Conservation (phyloP, 2,888 invertebrate species). For the Perizoma affinitatum region DNA sequence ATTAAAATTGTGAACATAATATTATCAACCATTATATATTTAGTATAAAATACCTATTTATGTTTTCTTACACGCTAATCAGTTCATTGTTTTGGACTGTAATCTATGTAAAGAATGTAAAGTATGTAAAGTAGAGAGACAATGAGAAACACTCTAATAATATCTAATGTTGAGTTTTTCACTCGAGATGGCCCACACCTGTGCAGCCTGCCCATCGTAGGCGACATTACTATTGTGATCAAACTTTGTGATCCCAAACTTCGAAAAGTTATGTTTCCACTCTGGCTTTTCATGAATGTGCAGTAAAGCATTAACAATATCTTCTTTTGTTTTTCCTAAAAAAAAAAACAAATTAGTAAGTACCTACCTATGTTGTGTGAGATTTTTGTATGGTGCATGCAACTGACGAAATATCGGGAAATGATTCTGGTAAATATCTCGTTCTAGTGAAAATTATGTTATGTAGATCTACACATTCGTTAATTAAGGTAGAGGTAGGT, state of each 20-base stretch:
- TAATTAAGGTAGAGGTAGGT: not conserved
- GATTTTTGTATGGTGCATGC: not conserved
- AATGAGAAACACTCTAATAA: constrained; percentile 76
- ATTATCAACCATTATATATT: constrained; percentile 1
- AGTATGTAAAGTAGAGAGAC: constrained; percentile 70
- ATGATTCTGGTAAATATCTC: too few species aligned
- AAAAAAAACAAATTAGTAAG: constrained; percentile 31
- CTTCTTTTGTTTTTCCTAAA: constrained; percentile 70
- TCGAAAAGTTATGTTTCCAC: constrained; percentile 73
- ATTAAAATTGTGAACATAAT: not conserved
- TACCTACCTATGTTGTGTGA: too few species aligned
- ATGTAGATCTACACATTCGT: too few species aligned
- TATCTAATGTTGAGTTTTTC: constrained; percentile 81
- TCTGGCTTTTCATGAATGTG: constrained; percentile 60
- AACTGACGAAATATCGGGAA: too few species aligned
- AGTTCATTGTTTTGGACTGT: constrained; percentile 60
- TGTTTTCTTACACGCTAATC: constrained; percentile 26
- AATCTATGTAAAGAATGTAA: constrained; percentile 75
- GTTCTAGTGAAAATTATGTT: too few species aligned
- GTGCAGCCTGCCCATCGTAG: constrained; percentile 79
- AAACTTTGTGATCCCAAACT: constrained; percentile 79
- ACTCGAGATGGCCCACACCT: constrained; percentile 76
- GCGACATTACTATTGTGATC: constrained; percentile 69
- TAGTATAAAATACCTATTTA: not conserved
- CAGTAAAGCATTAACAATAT: constrained; percentile 69